A percentile compares a stretch with the other conserved stretches of the same genome.
These are phyloP conservation scores for Pao palembangensis DNA, from an alignment of 2,113 vertebrate species.

Conservation along the genomic window DNA sequence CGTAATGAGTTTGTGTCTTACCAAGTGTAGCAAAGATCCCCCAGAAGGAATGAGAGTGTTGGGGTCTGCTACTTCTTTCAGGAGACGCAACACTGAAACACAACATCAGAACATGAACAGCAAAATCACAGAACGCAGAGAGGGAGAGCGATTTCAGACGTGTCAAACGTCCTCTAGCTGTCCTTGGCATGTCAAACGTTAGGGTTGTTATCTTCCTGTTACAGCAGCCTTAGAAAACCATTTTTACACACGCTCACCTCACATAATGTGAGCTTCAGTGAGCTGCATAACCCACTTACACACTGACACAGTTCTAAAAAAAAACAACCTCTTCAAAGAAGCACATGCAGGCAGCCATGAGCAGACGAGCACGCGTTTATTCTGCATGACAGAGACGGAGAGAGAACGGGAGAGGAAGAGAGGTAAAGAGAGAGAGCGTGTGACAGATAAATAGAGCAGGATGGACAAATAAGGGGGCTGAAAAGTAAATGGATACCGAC, in stretches of 20 bases:
- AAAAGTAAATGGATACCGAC: constrained; percentile 9
- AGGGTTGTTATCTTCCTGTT: constrained; percentile 5
- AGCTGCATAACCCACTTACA: constrained; percentile 31
- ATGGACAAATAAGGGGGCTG: constrained; percentile 10
- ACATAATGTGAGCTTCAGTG: constrained; percentile 18
- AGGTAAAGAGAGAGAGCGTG: not conserved
- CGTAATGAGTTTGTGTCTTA: constrained; percentile 63
- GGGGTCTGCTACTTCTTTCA: constrained; percentile 87
- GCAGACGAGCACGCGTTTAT: constrained; percentile 21
- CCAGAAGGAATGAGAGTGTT: constrained; percentile 79
- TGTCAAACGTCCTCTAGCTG: constrained; percentile 18
- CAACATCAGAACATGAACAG: constrained; percentile 40
- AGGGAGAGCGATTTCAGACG: constrained; percentile 2
- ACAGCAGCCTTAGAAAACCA: constrained; percentile 21
- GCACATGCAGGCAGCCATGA: constrained; percentile 20
- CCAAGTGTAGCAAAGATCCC: constrained; percentile 91
- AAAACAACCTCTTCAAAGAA: constrained; percentile 16
- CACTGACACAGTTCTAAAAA: constrained; percentile 44
- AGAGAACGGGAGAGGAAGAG: not conserved
- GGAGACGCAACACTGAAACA: constrained; percentile 83
- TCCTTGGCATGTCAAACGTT: constrained; percentile 29
- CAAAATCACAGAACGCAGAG: constrained; percentile 19
- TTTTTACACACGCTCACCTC: constrained; percentile 28
- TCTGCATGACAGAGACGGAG: not conserved
- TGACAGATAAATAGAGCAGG: not conserved